These are phyloP conservation scores for Physocephala rufipes DNA, from an alignment of 2,888 invertebrate genomes.

Conservation along the genomic window DNA sequence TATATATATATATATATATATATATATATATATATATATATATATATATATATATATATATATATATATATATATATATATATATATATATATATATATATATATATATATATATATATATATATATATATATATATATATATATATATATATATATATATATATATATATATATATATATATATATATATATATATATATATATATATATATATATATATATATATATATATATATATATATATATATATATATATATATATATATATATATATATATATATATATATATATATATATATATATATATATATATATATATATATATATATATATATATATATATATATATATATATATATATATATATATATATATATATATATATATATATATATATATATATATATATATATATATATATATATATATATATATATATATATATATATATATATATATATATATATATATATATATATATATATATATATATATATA, in stretches of 20 bases:
- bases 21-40: neutral
- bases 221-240: neutral
- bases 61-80: neutral
- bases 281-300: neutral
- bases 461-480: neutral
- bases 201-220: neutral
- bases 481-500: neutral
- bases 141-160: neutral
- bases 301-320: neutral
- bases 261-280: neutral
- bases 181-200: neutral
- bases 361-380: neutral
- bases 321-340: neutral
- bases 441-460: neutral
- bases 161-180: neutral
- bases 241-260: neutral
- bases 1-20: neutral
- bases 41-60: neutral
- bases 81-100: neutral
- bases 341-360: neutral
- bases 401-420: neutral
- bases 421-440: neutral
- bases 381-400: neutral
- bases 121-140: neutral
- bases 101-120: neutral